Evolutionary conservation across 2,888 invertebrate species (phyloP), one percentile per base, ranked within the genome.

Genomic region (Abrostola tripartita): DNA sequence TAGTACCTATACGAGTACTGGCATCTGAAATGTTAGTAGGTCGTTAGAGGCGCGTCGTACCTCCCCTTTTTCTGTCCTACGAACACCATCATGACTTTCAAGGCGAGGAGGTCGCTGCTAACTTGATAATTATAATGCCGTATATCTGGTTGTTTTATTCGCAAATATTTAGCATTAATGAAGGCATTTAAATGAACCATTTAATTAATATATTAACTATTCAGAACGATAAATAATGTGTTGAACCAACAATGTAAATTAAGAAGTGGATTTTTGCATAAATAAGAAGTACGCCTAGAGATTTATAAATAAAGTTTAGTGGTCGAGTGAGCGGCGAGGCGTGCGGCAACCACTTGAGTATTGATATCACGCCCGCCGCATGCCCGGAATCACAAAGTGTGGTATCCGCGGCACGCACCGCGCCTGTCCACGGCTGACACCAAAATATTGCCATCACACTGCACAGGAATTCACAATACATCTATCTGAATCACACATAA

Each of bases 311-410:
- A 59, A 61, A 64, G 41, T 65, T 65, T 44, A 64, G 49, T 53
- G 61, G 36, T 60, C 40, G 53, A 68, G 65, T 70, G 79, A 79
- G 57, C 47, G 66, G 66, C 44, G 54, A 51, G 11, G n/a, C n/a
- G 35, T 40, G 38, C 35, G 51, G 59, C 8, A 35, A 62, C 56
- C 57, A 72, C 69, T 74, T 78, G 56, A 42, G 68, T 63, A 72
- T 59, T 64, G 59, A 70, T 59, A 70, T 69, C 77, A 76, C 67
- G 73, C 65, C 36, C 41, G 60, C 65, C 49, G 57, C 82, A 74
- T 79, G 87, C 64, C 51, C 71, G 59, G 86, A 84, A 88, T 89
- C 65, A 71, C 68, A 82, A 86, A 82, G 65, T 74, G 58, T 51
- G 71, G 71, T 74, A 84, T 73, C 72, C 72, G 65, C 72, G 61